These are phyloP conservation scores for Xestobium rufovillosum DNA, from an alignment of 2,888 invertebrate species.

Conservation along the genomic window DNA sequence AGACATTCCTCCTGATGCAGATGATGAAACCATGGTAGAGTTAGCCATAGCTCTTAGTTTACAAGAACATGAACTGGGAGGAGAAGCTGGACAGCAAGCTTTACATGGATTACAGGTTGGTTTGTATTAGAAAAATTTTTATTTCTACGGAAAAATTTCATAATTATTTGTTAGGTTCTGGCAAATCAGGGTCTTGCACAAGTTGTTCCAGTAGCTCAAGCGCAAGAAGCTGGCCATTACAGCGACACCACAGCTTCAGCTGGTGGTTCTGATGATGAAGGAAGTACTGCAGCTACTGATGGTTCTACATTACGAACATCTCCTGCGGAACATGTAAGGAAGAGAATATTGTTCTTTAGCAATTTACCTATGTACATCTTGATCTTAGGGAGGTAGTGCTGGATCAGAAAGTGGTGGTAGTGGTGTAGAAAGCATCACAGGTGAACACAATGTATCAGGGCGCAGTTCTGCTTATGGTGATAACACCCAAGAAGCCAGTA, in stretches of 20 bases:
- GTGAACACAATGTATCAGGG: conserved; percentile 79
- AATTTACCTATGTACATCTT: conserved; percentile 6
- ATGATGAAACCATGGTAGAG: conserved; percentile 95
- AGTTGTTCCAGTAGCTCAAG: conserved; percentile 29
- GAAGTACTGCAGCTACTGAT: conserved; percentile 82
- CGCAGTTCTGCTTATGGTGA: conserved; percentile 89
- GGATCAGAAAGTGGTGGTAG: conserved; percentile 89
- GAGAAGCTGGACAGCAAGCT: conserved; percentile 49
- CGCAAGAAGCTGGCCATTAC: conserved; percentile 55
- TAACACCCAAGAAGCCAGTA: conserved; percentile 49
- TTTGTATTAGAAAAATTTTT: conserved; percentile 3
- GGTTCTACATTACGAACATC: conserved; percentile 85
- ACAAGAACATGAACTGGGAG: conserved; percentile 65
- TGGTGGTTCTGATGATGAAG: conserved; percentile 89
- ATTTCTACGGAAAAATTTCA: too few species aligned
- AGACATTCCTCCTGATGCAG: conserved; percentile 89
- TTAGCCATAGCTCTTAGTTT: conserved; percentile 91
- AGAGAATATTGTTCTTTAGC: too few species aligned
- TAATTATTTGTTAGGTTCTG: too few species aligned
- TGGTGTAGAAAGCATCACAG: conserved; percentile 85
- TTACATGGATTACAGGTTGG: conserved; percentile 47
- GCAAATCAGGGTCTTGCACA: conserved; percentile 24
- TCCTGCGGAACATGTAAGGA: conserved; percentile 67
- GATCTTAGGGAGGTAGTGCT: conserved; percentile 39
- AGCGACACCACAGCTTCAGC: conserved; percentile 81